These are phyloP conservation scores for Paratilapia polleni DNA, from an alignment of 2,113 vertebrate genomes.

Conservation along the genomic window DNA sequence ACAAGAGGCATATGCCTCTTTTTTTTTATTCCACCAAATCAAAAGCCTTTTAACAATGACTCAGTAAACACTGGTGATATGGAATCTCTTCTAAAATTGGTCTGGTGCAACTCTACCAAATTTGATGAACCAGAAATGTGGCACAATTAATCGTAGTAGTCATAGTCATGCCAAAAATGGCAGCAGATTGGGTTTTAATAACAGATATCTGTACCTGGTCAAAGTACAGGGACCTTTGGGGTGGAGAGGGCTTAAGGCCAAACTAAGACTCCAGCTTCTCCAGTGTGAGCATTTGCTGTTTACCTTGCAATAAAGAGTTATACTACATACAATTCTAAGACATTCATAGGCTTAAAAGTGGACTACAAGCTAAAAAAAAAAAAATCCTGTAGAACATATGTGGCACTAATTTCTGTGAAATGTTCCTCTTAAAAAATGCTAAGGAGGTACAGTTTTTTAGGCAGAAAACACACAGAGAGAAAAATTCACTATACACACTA, in stretches of 20 bases:
- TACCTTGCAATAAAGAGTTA: background rate
- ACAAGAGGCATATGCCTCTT: too few relatives aligned
- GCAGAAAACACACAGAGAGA: constrained; percentile 24
- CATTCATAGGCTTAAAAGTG: background rate
- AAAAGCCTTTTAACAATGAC: background rate
- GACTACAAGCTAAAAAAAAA: background rate
- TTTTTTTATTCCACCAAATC: too few relatives aligned
- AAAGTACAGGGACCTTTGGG: background rate
- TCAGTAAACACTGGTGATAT: background rate
- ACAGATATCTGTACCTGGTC: background rate
- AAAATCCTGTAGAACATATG: accelerated
- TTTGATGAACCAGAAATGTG: background rate
- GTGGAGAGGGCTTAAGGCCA: background rate
- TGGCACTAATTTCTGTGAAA: background rate
- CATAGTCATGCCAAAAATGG: too few relatives aligned
- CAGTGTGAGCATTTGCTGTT: background rate
- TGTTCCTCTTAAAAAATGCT: background rate
- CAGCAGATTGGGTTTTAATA: background rate
- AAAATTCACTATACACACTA: constrained; percentile 4
- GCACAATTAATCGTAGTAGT: background rate
- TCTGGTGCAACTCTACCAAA: background rate
- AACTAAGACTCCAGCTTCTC: background rate
- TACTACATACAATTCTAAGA: background rate
- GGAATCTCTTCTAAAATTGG: background rate
- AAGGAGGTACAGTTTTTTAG: constrained; percentile 3